Percentiles rank a stretch among this genome's conserved stretches.
These are phyloP conservation scores for Bufo gargarizans DNA, from an alignment of 2,113 vertebrate species.

Conservation along the genomic window DNA sequence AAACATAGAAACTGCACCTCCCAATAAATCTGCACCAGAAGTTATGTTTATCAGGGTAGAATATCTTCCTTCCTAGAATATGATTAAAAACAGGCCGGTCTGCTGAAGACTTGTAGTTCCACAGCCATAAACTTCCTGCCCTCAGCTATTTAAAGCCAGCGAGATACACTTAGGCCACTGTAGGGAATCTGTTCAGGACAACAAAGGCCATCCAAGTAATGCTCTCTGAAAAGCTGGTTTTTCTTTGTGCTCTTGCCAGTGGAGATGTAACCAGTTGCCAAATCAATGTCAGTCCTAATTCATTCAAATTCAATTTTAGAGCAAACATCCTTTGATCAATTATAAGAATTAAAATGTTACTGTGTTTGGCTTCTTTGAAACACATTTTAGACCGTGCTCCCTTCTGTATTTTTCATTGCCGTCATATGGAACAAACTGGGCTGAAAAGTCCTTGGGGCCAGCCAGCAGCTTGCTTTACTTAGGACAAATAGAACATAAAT, in stretches of 20 bases:
- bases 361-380: constrained; percentile 59
- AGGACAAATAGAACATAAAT: not conserved
- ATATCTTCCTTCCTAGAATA: not conserved
- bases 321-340: constrained; percentile 65
- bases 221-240: constrained; percentile 55
- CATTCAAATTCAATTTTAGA: constrained; percentile 63
- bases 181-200: constrained; percentile 61
- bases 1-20: not conserved
- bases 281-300: constrained; percentile 66
- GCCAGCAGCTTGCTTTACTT: constrained; percentile 60
- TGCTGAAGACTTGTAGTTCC: not conserved
- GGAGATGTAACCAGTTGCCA: constrained; percentile 59
- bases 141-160: constrained; percentile 42
- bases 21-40: not conserved
- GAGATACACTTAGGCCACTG: constrained; percentile 45
- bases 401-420: constrained; percentile 60
- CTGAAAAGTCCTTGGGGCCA: constrained; percentile 58
- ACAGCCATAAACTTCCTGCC: not conserved
- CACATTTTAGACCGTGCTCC: constrained; percentile 57
- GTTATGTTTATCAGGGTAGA: not conserved
- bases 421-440: constrained; percentile 62
- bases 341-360: constrained; percentile 63
- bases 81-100: not conserved
- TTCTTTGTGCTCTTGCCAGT: constrained; percentile 59
- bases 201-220: constrained; percentile 46